phyloP scores from a whole-genome alignment of 92 coral and sea anemone genomes.

The Parazoanthus darwini region DNA sequence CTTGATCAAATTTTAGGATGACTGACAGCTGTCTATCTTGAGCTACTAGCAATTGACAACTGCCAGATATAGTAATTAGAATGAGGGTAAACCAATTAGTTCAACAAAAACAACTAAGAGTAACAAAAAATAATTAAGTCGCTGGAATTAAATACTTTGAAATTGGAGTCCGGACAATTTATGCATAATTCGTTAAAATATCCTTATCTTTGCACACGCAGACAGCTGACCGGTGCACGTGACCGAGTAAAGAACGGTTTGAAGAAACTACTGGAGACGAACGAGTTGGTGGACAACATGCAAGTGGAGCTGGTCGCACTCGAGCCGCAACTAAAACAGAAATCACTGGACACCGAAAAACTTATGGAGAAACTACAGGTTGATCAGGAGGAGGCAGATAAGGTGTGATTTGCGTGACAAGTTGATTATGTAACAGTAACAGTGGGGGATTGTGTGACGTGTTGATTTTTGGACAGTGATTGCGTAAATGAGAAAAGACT shows the following conservation, averaged over 20 bases:
- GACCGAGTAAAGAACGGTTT: slow-evolving; percentile 97
- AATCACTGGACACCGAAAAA: slow-evolving; percentile 95
- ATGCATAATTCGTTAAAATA: no score
- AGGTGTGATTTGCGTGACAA: slow-evolving; percentile 54
- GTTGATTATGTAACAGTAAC: neutral
- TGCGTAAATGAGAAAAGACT: no score
- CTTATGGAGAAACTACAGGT: slow-evolving; percentile 98
- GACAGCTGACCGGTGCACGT: slow-evolving; percentile 95
- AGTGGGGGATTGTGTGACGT: neutral
- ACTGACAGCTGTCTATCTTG: no score
- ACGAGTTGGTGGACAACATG: slow-evolving; percentile 96
- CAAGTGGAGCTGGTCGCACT: slow-evolving; percentile 94
- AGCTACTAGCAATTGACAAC: no score
- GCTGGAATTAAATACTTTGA: no score
- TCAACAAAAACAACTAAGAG: no score
- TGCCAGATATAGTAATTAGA: no score
- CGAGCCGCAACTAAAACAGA: slow-evolving; percentile 93
- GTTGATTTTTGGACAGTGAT: neutral
- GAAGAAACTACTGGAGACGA: slow-evolving; percentile 93
- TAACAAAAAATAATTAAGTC: no score
- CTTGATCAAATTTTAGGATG: no score
- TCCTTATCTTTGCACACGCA: slow-evolving; percentile 28
- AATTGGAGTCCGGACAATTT: no score
- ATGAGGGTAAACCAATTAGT: no score
- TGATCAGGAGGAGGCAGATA: slow-evolving; percentile 97